Evolutionary conservation across 2,888 invertebrate genomes (phyloP).

Genomic region (Buathra laborator): DNA sequence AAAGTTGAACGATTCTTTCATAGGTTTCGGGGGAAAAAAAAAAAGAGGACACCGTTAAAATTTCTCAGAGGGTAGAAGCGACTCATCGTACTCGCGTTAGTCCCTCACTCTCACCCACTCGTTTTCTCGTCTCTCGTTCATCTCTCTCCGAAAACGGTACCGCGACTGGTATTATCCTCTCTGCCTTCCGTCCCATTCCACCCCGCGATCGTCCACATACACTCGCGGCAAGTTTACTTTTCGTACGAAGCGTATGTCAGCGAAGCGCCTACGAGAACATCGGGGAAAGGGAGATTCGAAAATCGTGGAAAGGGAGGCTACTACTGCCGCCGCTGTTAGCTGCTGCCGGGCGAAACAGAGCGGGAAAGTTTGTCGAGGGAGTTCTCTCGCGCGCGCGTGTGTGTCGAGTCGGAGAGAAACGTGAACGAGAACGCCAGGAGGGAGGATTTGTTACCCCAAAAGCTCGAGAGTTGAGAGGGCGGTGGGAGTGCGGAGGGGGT

Average conservation of each 20-base stretch:
- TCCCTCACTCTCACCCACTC: conserved; percentile 48
- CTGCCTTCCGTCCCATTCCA: conserved; percentile 34
- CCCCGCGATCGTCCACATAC: conserved; percentile 36
- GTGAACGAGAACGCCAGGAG: conserved; percentile 22
- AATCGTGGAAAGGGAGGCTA: conserved; percentile 3
- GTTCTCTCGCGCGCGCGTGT: conserved; percentile 8
- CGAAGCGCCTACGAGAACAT: conserved; percentile 36
- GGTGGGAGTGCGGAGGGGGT: background rate
- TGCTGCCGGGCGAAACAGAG: conserved; percentile 29
- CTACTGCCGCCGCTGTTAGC: no score
- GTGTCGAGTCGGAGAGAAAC: conserved; percentile 30
- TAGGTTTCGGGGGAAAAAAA: conserved; percentile 54
- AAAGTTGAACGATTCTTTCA: conserved; percentile 78
- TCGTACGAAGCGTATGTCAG: conserved; percentile 42
- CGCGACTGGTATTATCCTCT: conserved; percentile 6
- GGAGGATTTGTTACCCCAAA: conserved; percentile 3
- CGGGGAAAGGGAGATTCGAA: conserved; percentile 53
- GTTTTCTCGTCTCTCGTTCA: conserved; percentile 27
- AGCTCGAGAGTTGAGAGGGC: conserved; percentile 24
- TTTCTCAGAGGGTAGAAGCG: conserved; percentile 49
- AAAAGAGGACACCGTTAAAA: conserved; percentile 71
- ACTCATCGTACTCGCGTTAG: conserved; percentile 79
- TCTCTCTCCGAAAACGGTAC: background rate
- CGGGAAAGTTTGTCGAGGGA: conserved; percentile 59
- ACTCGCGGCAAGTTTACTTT: conserved; percentile 69